phyloP scores from a whole-genome alignment of 2,888 invertebrate genomes.

The Cephus nigrinus region DNA sequence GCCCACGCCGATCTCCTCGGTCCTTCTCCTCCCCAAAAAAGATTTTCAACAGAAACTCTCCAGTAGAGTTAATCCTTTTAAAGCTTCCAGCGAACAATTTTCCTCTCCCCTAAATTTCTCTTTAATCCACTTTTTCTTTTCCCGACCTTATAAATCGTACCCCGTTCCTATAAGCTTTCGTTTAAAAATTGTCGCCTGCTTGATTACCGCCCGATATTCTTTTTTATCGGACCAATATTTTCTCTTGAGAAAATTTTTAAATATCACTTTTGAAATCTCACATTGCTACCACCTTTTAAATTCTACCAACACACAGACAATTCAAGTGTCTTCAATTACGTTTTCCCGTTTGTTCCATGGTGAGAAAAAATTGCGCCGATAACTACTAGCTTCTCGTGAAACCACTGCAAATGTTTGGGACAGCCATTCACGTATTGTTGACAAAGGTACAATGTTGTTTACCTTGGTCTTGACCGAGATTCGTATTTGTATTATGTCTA shows the following conservation, averaged over 20 bases:
- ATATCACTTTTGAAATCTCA: background rate
- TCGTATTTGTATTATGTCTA: background rate
- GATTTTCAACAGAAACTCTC: background rate
- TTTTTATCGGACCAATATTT: background rate
- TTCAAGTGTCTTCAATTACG: background rate
- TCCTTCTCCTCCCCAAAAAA: background rate
- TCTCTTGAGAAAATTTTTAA: background rate
- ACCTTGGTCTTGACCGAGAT: background rate
- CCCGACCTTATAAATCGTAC: background rate
- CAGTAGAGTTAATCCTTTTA: background rate
- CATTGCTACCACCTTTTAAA: background rate
- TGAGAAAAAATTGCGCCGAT: background rate
- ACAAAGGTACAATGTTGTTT: background rate
- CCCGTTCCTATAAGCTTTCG: background rate
- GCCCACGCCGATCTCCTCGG: background rate
- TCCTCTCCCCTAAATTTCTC: background rate
- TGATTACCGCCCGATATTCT: background rate
- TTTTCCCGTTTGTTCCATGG: background rate
- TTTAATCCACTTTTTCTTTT: background rate
- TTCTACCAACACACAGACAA: background rate
- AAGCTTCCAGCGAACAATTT: background rate
- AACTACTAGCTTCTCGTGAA: no score
- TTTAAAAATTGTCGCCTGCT: background rate
- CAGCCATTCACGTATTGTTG: background rate
- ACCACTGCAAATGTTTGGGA: no score